Evolutionary conservation across 2,113 vertebrate genomes (phyloP).

Genomic region (Tragelaphus imberbis): DNA sequence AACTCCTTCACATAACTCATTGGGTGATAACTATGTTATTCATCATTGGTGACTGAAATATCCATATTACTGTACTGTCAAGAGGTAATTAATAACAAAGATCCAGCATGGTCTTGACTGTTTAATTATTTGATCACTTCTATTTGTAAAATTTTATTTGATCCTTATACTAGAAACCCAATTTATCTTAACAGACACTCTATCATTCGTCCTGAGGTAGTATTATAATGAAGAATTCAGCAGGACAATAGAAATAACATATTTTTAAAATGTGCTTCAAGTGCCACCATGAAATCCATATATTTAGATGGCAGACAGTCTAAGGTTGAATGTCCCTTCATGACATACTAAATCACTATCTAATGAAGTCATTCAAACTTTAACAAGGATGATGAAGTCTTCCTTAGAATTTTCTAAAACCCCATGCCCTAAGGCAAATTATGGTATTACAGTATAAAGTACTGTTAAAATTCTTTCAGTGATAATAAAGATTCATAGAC

Average conservation of each 20-base stretch:
- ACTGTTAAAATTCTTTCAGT: neutral
- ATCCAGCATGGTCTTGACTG: neutral
- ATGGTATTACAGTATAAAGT: neutral
- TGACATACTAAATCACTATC: neutral
- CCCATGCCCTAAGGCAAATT: neutral
- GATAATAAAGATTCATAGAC: neutral
- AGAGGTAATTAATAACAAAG: neutral
- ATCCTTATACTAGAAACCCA: constrained; percentile 28
- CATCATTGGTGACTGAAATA: constrained; percentile 49
- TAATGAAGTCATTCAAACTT: neutral
- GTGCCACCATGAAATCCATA: neutral
- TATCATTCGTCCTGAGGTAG: constrained; percentile 68
- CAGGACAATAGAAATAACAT: neutral
- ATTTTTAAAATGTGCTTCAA: neutral
- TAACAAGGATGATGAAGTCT: neutral
- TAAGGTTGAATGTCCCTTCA: neutral
- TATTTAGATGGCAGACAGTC: neutral
- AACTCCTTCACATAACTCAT: neutral
- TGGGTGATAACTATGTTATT: neutral
- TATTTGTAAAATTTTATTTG: neutral
- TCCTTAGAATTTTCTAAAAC: neutral
- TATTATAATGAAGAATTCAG: constrained; percentile 52
- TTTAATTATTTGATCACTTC: constrained; percentile 17
- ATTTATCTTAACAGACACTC: neutral
- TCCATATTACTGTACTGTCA: neutral